Evolutionary conservation across 92 coral and sea anemone genomes (phyloP), one percentile per base, ranked within the genome.

Genomic region (Epizoanthus rinbou): DNA sequence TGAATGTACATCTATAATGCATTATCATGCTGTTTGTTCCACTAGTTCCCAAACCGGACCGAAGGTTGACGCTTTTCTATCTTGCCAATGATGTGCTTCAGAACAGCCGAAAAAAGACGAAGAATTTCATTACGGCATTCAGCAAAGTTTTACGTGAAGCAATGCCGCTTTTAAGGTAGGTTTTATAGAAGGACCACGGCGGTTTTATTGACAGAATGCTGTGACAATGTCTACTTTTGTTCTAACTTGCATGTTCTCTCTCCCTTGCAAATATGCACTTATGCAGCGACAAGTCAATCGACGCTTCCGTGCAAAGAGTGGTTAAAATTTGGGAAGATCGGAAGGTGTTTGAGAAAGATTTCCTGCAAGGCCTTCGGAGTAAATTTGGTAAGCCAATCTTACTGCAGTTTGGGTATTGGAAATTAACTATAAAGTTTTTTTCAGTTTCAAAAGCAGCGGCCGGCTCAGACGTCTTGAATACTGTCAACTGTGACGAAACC

Each of bases 31-130:
- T 87, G 43, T 67, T 80, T 8, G 35, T 53, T 57, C 84, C 39
- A 45, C 28, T 85, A 67, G 31, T 75, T 90, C 90, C 91, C 69
- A 92, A 94, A 74, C 88, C 95, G 18, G 99, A 97, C 56, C 93
- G 99, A 24, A 89, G 99, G 9, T 89, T 97, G 86, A 81, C 91
- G 57, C 68, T 97, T 60, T 89, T 97, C 74, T 97, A 97, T 53
- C 83, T 97, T 53, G 99, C 98, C 5, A 97, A 97, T 67, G 99
- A 97, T 72, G 97, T 97, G 41, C 92, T 97, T 41, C 99, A 97
- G 75, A 97, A 97, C 87, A 97, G 99, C 86, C 88, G 99, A 71
- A 97, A 97, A 80, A 97, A 97, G 75, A 98, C 98, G 57, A 97
- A 94, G 85, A 94, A 97, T 75, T 97, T 94, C 76, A 81, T 89